phyloP scores from a whole-genome alignment of 35 echinoderm and acorn worm species.

The Lytechinus variegatus region DNA sequence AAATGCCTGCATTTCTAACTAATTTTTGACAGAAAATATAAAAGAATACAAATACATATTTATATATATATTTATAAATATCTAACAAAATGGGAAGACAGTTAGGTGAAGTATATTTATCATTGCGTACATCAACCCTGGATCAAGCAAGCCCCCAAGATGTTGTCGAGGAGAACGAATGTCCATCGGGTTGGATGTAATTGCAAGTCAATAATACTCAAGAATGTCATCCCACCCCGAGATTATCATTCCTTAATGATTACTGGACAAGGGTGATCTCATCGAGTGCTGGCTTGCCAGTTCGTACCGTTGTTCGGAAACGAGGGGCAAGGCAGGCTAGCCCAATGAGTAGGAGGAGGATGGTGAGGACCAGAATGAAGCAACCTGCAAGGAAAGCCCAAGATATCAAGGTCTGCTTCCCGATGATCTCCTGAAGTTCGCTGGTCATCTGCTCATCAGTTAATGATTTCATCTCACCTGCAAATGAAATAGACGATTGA shows the following conservation, averaged over 20 bases:
- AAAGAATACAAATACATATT: neutral
- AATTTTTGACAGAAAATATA: neutral
- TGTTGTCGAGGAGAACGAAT: neutral
- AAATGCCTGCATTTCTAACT: neutral
- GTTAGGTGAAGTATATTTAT: neutral
- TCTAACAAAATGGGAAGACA: neutral
- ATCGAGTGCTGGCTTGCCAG: constrained; percentile 23
- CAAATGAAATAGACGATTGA: neutral
- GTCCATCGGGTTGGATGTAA: neutral
- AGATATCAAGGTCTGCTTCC: constrained; percentile 3
- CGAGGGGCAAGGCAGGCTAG: neutral
- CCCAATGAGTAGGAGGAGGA: constrained; percentile 6
- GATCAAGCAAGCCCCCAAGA: neutral
- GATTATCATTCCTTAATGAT: no score
- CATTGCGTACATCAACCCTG: neutral
- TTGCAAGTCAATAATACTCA: neutral
- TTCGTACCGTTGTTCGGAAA: neutral
- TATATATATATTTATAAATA: neutral
- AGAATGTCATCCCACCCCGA: neutral
- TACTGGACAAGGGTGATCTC: constrained; percentile 20
- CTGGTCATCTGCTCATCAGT: neutral
- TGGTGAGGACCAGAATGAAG: constrained; percentile 19
- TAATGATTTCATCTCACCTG: neutral
- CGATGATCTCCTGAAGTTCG: neutral
- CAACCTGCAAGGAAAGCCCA: constrained; percentile 16